Percentiles rank a stretch among this genome's conserved stretches.
Conservation (phyloP, 2,888 invertebrate genomes). For the Sylvicola cinctus region DNA sequence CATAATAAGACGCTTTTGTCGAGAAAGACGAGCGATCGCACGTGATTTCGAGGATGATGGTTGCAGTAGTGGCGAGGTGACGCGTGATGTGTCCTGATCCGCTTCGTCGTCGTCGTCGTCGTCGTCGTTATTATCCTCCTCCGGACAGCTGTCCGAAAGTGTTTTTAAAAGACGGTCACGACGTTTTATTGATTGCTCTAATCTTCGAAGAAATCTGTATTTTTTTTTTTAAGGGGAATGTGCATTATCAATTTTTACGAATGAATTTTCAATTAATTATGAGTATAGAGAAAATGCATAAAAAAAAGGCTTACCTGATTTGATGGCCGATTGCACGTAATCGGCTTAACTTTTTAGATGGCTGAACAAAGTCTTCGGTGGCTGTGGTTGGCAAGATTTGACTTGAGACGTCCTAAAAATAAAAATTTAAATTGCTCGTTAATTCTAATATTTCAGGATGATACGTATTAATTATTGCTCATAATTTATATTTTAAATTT, state of each 20-base stretch:
- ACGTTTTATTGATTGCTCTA: constrained; percentile 49
- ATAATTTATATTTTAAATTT: too few species aligned
- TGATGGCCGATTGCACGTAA: constrained; percentile 54
- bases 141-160: constrained; percentile 30
- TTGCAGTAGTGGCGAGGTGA: constrained; percentile 42
- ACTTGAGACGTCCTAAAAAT: too few species aligned
- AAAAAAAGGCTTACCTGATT: constrained; percentile 35
- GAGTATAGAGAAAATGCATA: constrained; percentile 3
- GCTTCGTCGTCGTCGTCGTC: constrained; percentile 25
- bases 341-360: constrained; percentile 40
- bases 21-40: too few species aligned
- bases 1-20: too few species aligned
- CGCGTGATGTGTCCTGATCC: constrained; percentile 39
- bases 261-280: constrained; percentile 9
- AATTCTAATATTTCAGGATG: too few species aligned
- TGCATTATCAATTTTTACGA: too few species aligned
- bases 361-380: constrained; percentile 31
- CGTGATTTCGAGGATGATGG: too few species aligned
- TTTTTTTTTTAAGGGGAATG: too few species aligned
- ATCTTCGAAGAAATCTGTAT: constrained; percentile 42
- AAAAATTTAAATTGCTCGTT: too few species aligned
- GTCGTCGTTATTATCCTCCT: constrained; percentile 25
- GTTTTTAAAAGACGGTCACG: constrained; percentile 32
- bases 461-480: too few species aligned
- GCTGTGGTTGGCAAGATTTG: constrained; percentile 37